Base-by-base conservation (phyloP, 1,140 invertebrate genomes). In the Vollenhovia emeryi region DNA sequence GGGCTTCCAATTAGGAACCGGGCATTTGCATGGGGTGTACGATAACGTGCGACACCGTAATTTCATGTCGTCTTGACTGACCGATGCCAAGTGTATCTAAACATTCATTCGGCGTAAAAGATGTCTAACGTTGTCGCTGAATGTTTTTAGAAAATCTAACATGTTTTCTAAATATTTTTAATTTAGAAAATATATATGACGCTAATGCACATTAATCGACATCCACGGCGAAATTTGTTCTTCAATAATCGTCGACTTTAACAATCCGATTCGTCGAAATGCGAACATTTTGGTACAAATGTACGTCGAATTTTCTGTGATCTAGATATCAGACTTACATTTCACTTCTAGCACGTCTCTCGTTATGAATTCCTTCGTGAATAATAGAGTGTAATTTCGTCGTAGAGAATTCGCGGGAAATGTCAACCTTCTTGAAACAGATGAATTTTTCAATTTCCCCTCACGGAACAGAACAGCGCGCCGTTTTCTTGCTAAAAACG, bases 381-480 rank as follows among this genome's bases (percentile, higher is more conserved):
- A 80, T 71, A 69, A 57, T 71, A 57, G 50, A 82, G 24, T 30
- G 66, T 52, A 82, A 71, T 82, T 43, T 71, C 7, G 24, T 71
- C 33, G 52, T 24, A 24, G n/a, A 40, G 15, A 36, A 79, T 50
- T 68, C 45, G 21, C 21, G 15, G 6, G 13, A 73, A 59, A 82
- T 73, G 40, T 59, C 78, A 59, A 45, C 21, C 30, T 48, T 7
- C 18, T 11, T 43, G 36, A 82, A 15, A 43, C 11, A 33, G 52
- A 59, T 33, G 3, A 71, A 59, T 71, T 71, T 43, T 57, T 82
- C 11, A 57, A 82, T 30, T 24, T 43, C 5, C 21, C 15, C 13
- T 57, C 50, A 15, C 36, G n/a, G n/a, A 68, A 45, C 11, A 40
- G 13, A 59, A n/a, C n/a, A 45, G 45, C 6, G 40, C 18, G 27